Evolutionary conservation across 2,888 invertebrate genomes (phyloP).

Genomic region (Copidosoma aretas): DNA sequence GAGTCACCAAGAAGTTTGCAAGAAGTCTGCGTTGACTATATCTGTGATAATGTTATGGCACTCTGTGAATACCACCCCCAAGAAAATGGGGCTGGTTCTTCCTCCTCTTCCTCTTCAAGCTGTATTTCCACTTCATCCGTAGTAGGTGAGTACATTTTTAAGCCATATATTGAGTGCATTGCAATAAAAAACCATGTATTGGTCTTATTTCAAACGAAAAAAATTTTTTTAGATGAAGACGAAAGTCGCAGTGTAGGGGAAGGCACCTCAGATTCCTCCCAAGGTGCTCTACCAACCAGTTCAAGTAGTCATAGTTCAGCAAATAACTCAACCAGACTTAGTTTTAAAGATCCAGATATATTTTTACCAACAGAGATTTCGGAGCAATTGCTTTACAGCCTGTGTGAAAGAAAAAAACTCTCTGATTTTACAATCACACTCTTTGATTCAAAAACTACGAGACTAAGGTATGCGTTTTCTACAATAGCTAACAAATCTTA

Average conservation of each 20-base stretch:
- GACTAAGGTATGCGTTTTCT: slow-evolving; percentile 62
- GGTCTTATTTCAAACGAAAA: too few species aligned
- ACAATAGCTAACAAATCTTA: not conserved
- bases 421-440: slow-evolving; percentile 69
- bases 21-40: slow-evolving; percentile 70
- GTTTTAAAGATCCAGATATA: slow-evolving; percentile 66
- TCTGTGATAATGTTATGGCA: slow-evolving; percentile 69
- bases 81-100: slow-evolving; percentile 56
- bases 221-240: slow-evolving; percentile 35
- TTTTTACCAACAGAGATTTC: slow-evolving; percentile 68
- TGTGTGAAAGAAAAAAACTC: slow-evolving; percentile 68
- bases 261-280: slow-evolving; percentile 39
- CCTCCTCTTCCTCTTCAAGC: slow-evolving; percentile 37
- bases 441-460: slow-evolving; percentile 69
- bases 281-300: slow-evolving; percentile 39
- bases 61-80: slow-evolving; percentile 63
- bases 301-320: slow-evolving; percentile 44
- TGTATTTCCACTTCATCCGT: slow-evolving; percentile 40
- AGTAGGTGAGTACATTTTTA: slow-evolving; percentile 30
- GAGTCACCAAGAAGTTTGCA: slow-evolving; percentile 70
- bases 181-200: slow-evolving; percentile 3
- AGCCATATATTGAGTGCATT: not conserved
- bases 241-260: slow-evolving; percentile 32
- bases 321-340: slow-evolving; percentile 52
- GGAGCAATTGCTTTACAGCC: slow-evolving; percentile 66